These are phyloP conservation scores for Ormyrus thymus DNA, from an alignment of 2,888 invertebrate genomes.

Conservation along the genomic window DNA sequence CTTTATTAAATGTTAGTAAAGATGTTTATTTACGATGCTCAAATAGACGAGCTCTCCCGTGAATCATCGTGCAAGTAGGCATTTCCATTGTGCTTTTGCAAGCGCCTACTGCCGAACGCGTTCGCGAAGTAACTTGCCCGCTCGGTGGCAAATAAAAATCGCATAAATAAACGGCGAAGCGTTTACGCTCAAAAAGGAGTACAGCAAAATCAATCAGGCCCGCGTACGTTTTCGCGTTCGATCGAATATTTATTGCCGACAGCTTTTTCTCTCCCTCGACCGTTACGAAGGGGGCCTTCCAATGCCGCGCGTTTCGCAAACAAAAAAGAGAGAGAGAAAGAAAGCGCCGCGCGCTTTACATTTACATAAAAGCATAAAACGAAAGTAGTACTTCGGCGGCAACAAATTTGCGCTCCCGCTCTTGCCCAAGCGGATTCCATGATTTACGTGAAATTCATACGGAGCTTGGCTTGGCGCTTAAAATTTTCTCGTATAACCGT, in stretches of 20 bases:
- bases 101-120: no score
- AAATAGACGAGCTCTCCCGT: no score
- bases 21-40: no score
- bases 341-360: neutral
- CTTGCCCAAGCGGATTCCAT: conserved; percentile 41
- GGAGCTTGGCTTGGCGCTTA: conserved; percentile 8
- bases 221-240: conserved; percentile 6
- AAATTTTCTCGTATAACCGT: conserved; percentile 42
- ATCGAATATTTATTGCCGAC: conserved; percentile 35
- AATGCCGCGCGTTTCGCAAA: conserved; percentile 8
- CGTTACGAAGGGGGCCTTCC: conserved; percentile 17
- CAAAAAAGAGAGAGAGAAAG: no score
- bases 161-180: neutral
- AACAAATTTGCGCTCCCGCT: conserved; percentile 38
- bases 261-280: conserved; percentile 7
- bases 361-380: conserved; percentile 31
- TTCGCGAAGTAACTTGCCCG: no score
- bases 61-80: no score
- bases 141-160: no score
- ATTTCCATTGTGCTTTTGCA: no score
- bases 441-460: conserved; percentile 47
- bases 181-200: conserved; percentile 3
- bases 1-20: no score
- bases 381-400: conserved; percentile 17
- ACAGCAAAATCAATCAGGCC: conserved; percentile 26